Conservation (phyloP, 1,140 invertebrate genomes). For the Tetragonula clypearis region DNA sequence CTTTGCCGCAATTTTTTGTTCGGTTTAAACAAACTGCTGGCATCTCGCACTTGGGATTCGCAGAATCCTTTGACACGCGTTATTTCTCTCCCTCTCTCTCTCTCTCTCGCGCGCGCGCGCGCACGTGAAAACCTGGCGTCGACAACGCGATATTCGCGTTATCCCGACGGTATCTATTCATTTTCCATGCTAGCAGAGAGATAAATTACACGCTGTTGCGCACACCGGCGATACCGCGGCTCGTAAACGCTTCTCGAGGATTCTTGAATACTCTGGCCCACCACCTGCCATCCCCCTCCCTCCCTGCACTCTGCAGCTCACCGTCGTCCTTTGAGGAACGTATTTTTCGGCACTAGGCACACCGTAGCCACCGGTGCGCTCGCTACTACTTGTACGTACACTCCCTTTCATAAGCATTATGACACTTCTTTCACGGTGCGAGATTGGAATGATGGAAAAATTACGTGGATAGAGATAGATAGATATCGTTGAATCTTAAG, state of each 20-base stretch:
- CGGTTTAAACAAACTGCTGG: too few species aligned
- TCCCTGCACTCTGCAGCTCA: neutral
- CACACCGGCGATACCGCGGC: neutral
- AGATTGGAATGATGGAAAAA: too few species aligned
- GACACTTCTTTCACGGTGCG: neutral
- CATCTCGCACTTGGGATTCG: too few species aligned
- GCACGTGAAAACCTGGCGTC: neutral
- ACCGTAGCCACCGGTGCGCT: neutral
- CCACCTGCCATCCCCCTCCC: conserved; percentile 26
- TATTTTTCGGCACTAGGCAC: neutral
- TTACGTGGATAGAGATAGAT: too few species aligned
- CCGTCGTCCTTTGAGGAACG: neutral
- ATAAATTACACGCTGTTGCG: conserved; percentile 36
- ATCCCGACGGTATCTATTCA: conserved; percentile 18
- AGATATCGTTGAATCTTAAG: too few species aligned
- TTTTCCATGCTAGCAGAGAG: conserved; percentile 8
- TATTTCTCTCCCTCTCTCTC: too few species aligned
- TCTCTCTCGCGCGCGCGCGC: too few species aligned
- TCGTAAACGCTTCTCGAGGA: conserved; percentile 18
- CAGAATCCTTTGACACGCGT: neutral
- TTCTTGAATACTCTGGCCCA: neutral
- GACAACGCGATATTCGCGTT: conserved; percentile 10
- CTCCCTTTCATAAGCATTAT: neutral
- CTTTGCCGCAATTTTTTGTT: too few species aligned
- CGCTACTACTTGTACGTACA: neutral